These are phyloP conservation scores for Poecilia picta DNA, from an alignment of 2,797 vertebrate genomes.

Conservation along the genomic window DNA sequence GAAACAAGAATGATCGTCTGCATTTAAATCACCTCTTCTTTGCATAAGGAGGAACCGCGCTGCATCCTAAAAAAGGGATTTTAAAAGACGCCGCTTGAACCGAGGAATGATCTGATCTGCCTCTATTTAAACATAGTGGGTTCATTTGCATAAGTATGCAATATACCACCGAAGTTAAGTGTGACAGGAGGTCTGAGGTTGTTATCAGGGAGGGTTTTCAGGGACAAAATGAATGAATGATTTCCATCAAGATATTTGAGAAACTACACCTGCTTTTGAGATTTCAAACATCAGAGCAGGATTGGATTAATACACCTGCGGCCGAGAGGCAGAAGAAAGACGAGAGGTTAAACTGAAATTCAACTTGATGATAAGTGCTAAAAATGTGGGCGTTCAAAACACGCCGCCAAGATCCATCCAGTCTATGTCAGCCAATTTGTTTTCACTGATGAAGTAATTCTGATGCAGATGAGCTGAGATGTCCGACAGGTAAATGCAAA, in stretches of 20 bases:
- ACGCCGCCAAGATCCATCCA: neutral
- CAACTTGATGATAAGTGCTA: conserved; percentile 20
- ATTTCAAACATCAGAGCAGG: conserved; percentile 14
- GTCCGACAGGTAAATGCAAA: conserved; percentile 32
- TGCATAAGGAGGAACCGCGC: conserved; percentile 34
- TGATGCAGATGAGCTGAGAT: conserved; percentile 23
- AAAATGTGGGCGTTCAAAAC: neutral
- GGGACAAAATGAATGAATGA: conserved; percentile 19
- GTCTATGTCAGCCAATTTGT: neutral
- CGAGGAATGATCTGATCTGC: conserved; percentile 62
- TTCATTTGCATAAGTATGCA: conserved; percentile 59
- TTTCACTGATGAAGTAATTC: conserved; percentile 18
- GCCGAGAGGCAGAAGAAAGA: conserved; percentile 15
- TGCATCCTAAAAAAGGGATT: conserved; percentile 55
- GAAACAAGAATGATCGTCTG: conserved; percentile 14
- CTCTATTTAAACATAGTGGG: conserved; percentile 52
- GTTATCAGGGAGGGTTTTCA: conserved; percentile 37
- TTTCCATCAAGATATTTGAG: conserved; percentile 36
- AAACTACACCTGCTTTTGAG: conserved; percentile 12
- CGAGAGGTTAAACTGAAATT: conserved; percentile 32
- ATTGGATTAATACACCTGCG: conserved; percentile 45
- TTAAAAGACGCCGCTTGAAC: conserved; percentile 42
- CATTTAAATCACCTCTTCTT: conserved; percentile 43
- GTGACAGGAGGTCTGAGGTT: conserved; percentile 45
- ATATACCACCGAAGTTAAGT: conserved; percentile 52